Evolutionary conservation across 2,888 invertebrate species (phyloP).

Genomic region (Acanthosepion pharaonis): DNA sequence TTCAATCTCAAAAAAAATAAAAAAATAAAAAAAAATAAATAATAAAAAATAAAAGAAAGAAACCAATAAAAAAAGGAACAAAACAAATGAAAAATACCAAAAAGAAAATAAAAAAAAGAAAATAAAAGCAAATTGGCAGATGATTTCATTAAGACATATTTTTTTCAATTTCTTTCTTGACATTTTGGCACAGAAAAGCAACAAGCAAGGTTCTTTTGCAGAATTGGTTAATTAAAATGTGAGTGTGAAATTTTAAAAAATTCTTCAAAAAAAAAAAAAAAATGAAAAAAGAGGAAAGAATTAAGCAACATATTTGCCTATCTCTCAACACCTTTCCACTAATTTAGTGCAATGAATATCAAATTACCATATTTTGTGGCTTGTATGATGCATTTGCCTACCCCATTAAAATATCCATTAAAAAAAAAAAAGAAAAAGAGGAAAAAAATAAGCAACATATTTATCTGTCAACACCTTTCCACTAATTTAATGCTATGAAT

Average conservation of each 20-base stretch:
- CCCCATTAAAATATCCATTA: background rate
- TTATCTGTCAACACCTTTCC: background rate
- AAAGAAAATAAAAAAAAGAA: background rate
- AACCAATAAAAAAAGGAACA: background rate
- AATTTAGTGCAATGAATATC: background rate
- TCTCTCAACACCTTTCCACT: background rate
- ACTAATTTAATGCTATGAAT: background rate
- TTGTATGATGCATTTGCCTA: background rate
- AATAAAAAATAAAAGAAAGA: background rate
- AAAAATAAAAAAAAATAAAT: background rate
- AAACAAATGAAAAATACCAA: background rate
- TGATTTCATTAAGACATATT: background rate
- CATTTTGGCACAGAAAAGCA: constrained; percentile 12
- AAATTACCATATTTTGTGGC: constrained; percentile 33
- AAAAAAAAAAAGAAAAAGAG: background rate
- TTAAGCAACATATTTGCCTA: background rate
- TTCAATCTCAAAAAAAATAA: background rate
- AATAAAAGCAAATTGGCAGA: background rate
- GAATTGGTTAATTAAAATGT: background rate
- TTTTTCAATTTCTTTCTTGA: background rate
- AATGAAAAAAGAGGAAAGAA: background rate
- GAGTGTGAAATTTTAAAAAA: background rate
- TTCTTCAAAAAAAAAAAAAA: background rate
- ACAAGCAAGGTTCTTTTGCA: background rate
- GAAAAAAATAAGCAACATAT: background rate